Conservation (phyloP, 2,113 vertebrate species). For the Saguinus midas region DNA sequence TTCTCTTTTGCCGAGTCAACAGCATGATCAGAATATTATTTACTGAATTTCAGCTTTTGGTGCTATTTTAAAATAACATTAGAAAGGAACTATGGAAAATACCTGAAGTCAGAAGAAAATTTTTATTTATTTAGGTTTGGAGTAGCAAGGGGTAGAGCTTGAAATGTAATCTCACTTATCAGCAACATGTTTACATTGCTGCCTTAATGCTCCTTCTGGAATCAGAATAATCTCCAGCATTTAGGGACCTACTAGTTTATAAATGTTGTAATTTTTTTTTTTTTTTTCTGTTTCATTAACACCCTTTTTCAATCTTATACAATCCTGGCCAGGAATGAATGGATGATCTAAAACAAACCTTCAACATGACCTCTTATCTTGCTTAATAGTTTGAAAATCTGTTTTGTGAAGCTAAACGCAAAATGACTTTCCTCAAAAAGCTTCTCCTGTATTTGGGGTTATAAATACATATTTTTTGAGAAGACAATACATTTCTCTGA, state of each 20-base stretch:
- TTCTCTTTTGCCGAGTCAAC: neutral
- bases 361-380: slow-evolving; percentile 17
- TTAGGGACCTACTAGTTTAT: neutral
- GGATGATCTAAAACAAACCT: neutral
- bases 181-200: neutral
- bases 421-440: slow-evolving; percentile 27
- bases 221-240: rapidly evolving
- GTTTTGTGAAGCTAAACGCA: neutral
- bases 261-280: neutral
- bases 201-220: neutral
- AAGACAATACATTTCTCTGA: neutral
- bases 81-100: neutral
- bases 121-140: neutral
- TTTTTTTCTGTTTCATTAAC: neutral
- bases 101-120: neutral
- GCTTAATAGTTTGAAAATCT: slow-evolving; percentile 14
- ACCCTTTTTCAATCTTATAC: neutral
- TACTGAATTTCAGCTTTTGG: neutral
- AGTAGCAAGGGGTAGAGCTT: neutral
- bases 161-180: neutral
- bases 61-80: neutral
- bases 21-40: neutral
- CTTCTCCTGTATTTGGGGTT: neutral
- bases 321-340: neutral
- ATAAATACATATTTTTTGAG: slow-evolving; percentile 13